These are phyloP conservation scores for Pipra filicauda DNA, from an alignment of 2,113 vertebrate species.

Conservation along the genomic window DNA sequence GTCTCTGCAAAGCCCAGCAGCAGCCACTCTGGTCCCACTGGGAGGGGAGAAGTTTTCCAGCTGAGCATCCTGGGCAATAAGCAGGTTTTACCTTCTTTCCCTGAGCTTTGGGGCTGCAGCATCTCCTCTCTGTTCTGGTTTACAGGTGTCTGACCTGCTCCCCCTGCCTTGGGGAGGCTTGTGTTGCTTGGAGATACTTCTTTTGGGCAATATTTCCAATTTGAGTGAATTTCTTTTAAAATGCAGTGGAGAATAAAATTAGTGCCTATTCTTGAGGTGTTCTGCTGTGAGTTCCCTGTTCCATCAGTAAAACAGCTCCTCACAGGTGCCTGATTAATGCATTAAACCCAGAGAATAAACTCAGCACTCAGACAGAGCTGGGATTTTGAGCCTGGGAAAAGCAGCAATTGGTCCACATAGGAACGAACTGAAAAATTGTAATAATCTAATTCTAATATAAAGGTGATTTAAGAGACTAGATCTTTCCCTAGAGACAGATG, in stretches of 20 bases:
- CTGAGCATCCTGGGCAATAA: background rate
- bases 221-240: background rate
- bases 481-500: background rate
- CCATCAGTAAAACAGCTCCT: background rate
- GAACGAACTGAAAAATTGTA: background rate
- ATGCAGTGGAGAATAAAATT: background rate
- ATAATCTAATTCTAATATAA: background rate
- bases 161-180: rapidly evolving
- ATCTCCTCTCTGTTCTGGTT: background rate
- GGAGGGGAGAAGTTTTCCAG: background rate
- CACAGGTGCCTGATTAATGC: background rate
- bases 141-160: background rate
- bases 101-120: rapidly evolving
- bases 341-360: background rate
- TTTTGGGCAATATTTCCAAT: background rate
- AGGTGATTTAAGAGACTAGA: background rate
- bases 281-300: background rate
- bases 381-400: background rate
- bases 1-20: background rate
- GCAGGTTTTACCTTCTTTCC: background rate
- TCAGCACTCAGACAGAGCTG: background rate
- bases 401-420: rapidly evolving
- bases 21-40: rapidly evolving
- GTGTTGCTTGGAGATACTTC: rapidly evolving
- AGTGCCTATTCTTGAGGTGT: background rate